These are phyloP conservation scores for Bhutanitis thaidina DNA, from an alignment of 2,888 invertebrate genomes.

Conservation along the genomic window DNA sequence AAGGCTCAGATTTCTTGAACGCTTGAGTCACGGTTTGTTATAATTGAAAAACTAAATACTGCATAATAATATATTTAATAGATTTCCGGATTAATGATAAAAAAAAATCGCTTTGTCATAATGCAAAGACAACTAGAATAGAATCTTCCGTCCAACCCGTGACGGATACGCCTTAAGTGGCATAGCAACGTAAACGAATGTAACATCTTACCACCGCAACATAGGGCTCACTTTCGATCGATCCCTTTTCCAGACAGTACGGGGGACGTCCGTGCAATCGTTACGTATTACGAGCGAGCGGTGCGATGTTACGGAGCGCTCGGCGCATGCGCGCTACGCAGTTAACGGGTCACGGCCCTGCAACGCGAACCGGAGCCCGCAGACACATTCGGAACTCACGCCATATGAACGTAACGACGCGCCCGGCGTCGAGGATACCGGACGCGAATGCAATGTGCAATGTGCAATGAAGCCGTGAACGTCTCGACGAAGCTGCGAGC, in stretches of 20 bases:
- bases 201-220: conserved; percentile 25
- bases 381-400: conserved; percentile 53
- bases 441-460: conserved; percentile 20
- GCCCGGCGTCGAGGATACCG: background rate
- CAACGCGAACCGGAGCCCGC: conserved; percentile 65
- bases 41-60: too few species aligned
- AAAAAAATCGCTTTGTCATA: background rate
- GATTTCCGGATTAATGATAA: too few species aligned
- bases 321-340: conserved; percentile 65
- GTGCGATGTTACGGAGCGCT: conserved; percentile 54
- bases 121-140: conserved; percentile 1
- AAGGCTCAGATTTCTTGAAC: too few species aligned
- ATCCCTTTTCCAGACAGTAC: conserved; percentile 54
- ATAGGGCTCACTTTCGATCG: conserved; percentile 44
- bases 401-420: conserved; percentile 30
- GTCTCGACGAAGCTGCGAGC: background rate
- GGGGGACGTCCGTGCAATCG: conserved; percentile 63
- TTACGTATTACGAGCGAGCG: conserved; percentile 59
- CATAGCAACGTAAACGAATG: conserved; percentile 20
- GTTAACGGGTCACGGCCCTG: conserved; percentile 70
- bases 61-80: too few species aligned
- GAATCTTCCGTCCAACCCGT: background rate
- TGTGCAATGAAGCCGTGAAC: conserved; percentile 8
- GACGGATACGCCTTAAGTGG: background rate
- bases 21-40: too few species aligned